Percentiles rank a stretch among this genome's conserved stretches.
phyloP scores from a whole-genome alignment of 2,113 vertebrate species.

The Xenus cinereus region DNA sequence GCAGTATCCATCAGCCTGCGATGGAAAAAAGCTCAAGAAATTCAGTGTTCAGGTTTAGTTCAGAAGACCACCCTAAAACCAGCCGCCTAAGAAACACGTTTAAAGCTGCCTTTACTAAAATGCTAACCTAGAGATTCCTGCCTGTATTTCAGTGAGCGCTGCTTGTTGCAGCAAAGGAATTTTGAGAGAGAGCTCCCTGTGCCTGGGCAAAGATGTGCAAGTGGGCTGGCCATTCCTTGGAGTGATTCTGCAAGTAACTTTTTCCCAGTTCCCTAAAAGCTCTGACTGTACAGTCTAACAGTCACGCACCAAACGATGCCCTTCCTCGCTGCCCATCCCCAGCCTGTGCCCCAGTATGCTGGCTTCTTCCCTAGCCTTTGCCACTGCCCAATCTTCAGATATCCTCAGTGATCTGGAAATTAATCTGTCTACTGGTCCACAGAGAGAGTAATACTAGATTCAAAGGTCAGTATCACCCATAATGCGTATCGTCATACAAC shows the following conservation, averaged over 20 bases:
- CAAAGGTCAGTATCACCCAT: not conserved
- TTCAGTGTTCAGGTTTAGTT: not conserved
- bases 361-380: not conserved
- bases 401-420: not conserved
- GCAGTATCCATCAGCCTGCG: not conserved
- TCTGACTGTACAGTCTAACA: not conserved
- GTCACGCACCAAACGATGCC: rapidly evolving
- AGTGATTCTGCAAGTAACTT: not conserved
- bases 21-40: not conserved
- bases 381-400: not conserved
- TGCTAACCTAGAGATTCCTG: not conserved
- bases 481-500: not conserved
- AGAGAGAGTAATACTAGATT: not conserved
- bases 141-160: not conserved
- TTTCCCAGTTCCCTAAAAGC: not conserved
- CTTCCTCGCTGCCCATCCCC: not conserved
- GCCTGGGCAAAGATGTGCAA: not conserved
- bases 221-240: not conserved
- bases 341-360: not conserved
- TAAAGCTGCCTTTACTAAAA: not conserved
- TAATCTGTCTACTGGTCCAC: not conserved
- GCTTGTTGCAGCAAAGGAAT: not conserved
- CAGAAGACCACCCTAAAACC: not conserved
- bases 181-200: not conserved
- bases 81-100: not conserved